A percentile compares a stretch with the other conserved stretches of the same genome.
Conservation (phyloP, 1,140 invertebrate genomes). For the Goniozus legneri region DNA sequence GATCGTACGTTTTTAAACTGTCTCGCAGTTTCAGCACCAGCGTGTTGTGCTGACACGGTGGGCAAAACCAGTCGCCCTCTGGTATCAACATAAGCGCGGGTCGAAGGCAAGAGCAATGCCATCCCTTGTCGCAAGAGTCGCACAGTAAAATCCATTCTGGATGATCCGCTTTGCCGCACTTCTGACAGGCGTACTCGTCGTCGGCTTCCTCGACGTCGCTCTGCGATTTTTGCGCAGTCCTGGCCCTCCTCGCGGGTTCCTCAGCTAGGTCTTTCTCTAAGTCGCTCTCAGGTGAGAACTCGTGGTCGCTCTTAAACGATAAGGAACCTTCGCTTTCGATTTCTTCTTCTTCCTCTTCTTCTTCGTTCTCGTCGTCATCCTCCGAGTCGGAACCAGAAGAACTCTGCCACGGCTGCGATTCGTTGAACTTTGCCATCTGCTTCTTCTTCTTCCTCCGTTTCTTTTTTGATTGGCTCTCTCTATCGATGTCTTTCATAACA, state of each 20-base stretch:
- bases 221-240: slow-evolving; percentile 66
- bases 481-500: slow-evolving; percentile 42
- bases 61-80: slow-evolving; percentile 96
- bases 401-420: slow-evolving; percentile 66
- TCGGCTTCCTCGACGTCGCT: slow-evolving; percentile 54
- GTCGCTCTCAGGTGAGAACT: slow-evolving; percentile 81
- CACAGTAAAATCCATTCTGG: slow-evolving; percentile 95
- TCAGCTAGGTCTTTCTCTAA: slow-evolving; percentile 58
- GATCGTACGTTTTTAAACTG: slow-evolving; percentile 62
- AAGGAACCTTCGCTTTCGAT: slow-evolving; percentile 62
- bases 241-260: slow-evolving; percentile 62
- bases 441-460: slow-evolving; percentile 58
- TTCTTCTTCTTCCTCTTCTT: slow-evolving; percentile 64
- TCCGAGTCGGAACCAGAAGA: slow-evolving; percentile 64
- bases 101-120: slow-evolving; percentile 89
- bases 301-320: slow-evolving; percentile 82
- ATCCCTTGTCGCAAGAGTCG: slow-evolving; percentile 90
- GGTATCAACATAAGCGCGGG: slow-evolving; percentile 90
- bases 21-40: slow-evolving; percentile 68
- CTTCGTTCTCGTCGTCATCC: slow-evolving; percentile 60
- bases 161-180: slow-evolving; percentile 85
- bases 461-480: slow-evolving; percentile 54
- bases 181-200: slow-evolving; percentile 76
- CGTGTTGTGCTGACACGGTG: slow-evolving; percentile 83
- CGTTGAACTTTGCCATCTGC: slow-evolving; percentile 56